Base-by-base conservation (phyloP, 2,888 invertebrate species). In the Allacma fusca region DNA sequence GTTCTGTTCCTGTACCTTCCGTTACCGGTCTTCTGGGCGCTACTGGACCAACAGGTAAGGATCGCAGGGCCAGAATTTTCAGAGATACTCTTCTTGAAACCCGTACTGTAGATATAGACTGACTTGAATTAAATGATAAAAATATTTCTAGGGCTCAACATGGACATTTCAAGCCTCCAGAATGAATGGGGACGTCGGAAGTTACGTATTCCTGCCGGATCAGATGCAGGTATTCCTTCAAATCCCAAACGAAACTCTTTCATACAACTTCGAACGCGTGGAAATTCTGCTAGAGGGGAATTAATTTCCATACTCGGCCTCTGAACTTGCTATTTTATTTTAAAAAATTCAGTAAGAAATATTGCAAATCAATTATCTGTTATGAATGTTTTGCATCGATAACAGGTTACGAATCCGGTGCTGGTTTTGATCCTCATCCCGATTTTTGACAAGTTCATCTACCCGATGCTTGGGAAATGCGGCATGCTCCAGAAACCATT, bases 11-110 rank as follows among this genome's bases (percentile, higher is more conserved):
- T 94, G 68, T 93, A 91, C 85, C 87, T 93, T 0, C 94, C 94
- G 0, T 88, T 93, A 68, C 93, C 93, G 0, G 88, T 94, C 77
- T 95, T 94, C 87, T 95, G 94, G 94, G 92, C 93, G 0, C 88
- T 87, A 85, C 90, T 88, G 85, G 90, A 91, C 83, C 90, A 90
- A 84, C 89, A 89, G 86, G 88, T 87, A 79, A 76, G n/a, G n/a
- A n/a, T n/a, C n/a, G n/a, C n/a, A n/a, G n/a, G 83, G 7, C 21
- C 24, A 13, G 4, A 13, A 67, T 28, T 28, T 2, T 67, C 26
- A 67, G n/a, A n/a, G n/a, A n/a, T n/a, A n/a, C n/a, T n/a, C n/a
- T n/a, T n/a, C n/a, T 29, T 67, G 21, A 64, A 13, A 5, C 40
- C 5, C 5, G 7, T 9, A 40, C 13, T 40, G 40, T 40, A 13